Conservation (phyloP, 2,113 vertebrate genomes). For the Campylomormyrus tamandua region DNA sequence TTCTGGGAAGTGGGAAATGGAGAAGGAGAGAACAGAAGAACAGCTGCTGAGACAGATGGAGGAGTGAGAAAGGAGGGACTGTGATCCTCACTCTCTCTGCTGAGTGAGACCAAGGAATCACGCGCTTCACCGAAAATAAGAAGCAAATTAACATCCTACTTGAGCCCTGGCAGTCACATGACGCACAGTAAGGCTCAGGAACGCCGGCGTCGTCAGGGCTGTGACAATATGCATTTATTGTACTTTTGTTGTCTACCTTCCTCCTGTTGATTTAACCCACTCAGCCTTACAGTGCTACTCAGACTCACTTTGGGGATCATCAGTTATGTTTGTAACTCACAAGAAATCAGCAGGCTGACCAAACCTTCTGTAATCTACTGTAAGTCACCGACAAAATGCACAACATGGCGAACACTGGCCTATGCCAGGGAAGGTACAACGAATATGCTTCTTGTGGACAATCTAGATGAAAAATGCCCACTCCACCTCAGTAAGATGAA, state of each 20-base stretch:
- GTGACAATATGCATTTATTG: not conserved
- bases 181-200: not conserved
- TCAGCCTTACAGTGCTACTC: not conserved
- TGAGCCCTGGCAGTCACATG: not conserved
- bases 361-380: not conserved
- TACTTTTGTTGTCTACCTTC: not conserved
- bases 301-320: not conserved
- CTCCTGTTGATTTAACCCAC: not conserved
- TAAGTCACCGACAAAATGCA: not conserved
- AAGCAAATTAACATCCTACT: not conserved
- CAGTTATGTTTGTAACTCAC: not conserved
- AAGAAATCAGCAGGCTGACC: not conserved
- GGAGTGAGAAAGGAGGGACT: not conserved
- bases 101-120: not conserved
- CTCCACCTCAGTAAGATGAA: not conserved
- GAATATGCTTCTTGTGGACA: not conserved
- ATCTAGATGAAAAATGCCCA: not conserved
- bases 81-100: not conserved
- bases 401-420: not conserved
- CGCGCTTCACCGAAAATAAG: not conserved
- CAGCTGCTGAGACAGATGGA: not conserved
- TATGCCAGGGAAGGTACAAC: not conserved
- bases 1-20: not conserved
- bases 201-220: not conserved
- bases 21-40: not conserved